Conservation (phyloP, 2,797 vertebrate species). For the Pelobates cultripes region DNA sequence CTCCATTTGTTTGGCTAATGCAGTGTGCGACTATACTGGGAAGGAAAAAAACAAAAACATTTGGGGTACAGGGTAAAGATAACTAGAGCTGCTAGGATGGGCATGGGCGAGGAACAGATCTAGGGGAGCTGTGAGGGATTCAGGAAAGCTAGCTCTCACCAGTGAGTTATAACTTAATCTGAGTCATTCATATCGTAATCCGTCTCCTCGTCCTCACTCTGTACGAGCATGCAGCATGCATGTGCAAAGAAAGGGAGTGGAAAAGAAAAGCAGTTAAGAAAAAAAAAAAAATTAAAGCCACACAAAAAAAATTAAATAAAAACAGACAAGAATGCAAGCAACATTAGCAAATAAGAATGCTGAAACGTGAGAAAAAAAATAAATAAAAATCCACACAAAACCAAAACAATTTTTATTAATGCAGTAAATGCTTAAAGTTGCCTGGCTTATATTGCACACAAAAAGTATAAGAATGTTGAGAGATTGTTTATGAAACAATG, state of each 20-base stretch:
- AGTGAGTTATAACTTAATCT: conserved; percentile 82
- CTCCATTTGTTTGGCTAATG: no score
- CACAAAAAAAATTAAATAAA: conserved; percentile 15
- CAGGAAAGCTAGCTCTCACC: conserved; percentile 79
- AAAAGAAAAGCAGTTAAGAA: conserved; percentile 61
- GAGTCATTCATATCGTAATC: conserved; percentile 85
- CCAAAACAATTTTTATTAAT: no score
- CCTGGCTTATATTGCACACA: no score
- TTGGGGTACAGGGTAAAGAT: no score
- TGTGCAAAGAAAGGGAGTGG: conserved; percentile 71
- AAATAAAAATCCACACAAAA: no score
- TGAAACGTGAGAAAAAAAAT: no score
- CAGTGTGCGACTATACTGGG: no score
- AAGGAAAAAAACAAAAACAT: no score
- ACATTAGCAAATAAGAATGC: background rate
- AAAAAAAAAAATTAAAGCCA: conserved; percentile 1
- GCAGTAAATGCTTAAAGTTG: no score
- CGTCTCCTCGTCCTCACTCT: conserved; percentile 84
- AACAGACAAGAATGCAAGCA: conserved; percentile 27
- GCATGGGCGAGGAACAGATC: conserved; percentile 11
- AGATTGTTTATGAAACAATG: no score
- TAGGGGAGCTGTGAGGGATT: conserved; percentile 29
- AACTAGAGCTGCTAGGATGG: background rate
- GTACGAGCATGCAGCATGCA: conserved; percentile 75
- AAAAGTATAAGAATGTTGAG: no score